Evolutionary conservation across 2,797 vertebrate species (phyloP).

Genomic region (Mormyrus proboscirostris): DNA sequence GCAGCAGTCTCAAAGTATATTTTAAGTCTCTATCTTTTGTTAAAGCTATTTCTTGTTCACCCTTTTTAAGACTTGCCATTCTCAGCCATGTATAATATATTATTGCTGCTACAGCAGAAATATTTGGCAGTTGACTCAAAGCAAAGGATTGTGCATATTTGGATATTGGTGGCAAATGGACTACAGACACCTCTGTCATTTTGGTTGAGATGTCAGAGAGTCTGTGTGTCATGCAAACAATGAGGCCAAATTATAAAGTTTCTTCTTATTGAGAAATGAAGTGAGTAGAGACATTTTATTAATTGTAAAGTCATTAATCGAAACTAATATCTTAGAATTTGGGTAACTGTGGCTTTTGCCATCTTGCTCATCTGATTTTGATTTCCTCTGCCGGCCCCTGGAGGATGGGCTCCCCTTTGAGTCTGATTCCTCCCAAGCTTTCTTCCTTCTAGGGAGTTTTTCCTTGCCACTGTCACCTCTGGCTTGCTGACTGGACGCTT

Average conservation of each 20-base stretch:
- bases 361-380: no score
- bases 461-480: no score
- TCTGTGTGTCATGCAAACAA: background rate
- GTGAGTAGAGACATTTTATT: no score
- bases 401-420: no score
- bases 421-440: no score
- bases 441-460: no score
- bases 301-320: no score
- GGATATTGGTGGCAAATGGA: background rate
- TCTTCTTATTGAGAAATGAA: background rate
- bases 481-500: no score
- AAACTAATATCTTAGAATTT: no score
- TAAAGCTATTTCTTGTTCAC: background rate
- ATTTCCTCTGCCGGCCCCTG: no score
- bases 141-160: background rate
- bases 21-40: background rate
- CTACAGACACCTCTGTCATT: background rate
- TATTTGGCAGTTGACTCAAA: background rate
- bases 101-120: background rate
- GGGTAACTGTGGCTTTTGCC: no score
- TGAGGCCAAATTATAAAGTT: background rate
- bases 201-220: background rate
- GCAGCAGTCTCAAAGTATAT: background rate
- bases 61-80: background rate
- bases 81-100: background rate